Evolutionary conservation across 1,140 invertebrate genomes (phyloP), one percentile per base, ranked within the genome.

Genomic region (Drosophila repletoides): DNA sequence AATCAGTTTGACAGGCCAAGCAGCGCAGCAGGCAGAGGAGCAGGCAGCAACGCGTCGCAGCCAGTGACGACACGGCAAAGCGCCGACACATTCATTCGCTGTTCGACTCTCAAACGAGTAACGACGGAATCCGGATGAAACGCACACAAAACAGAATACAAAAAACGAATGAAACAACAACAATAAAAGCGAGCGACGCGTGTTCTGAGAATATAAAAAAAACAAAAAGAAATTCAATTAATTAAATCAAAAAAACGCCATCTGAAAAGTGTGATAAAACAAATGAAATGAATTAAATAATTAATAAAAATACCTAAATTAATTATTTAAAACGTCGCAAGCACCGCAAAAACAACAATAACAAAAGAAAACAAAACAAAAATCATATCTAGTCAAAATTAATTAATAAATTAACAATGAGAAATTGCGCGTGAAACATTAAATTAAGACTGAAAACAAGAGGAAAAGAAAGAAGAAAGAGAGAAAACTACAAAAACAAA

Each of bases 31-130:
- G 7, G 19, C 31, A 51, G 52, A 24, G 33, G 38, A 28, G 15
- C 26, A 43, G 29, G 43, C 22, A 48, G 71, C 38, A 4, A 60
- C 46, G 55, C 34, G 55, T 28, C 66, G 74, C 71, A 65, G 70
- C 72, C 63, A 76, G 75, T 79, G 80, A 86, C 80, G 80, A 86
- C 72, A 86, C 74, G 76, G 58, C 55, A 64, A 61, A n/a, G n/a
- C 60, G 75, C 72, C 69, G 77, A 64, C 79, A 81, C 64, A 87
- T 80, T 87, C 88, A 88, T 89, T 89, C 88, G 83, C 88, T 81
- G 81, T 83, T 86, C 69, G 88, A 81, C 88, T 87, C 81, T 88
- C 75, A 77, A 83, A 79, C 86, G 77, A 76, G 75, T 80, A 89
- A 89, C 87, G 87, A 89, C 87, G 77, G 87, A 76, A 76, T 87